phyloP scores from a whole-genome alignment of 1,140 invertebrate species.

The Aphaenogaster ashmeadi region DNA sequence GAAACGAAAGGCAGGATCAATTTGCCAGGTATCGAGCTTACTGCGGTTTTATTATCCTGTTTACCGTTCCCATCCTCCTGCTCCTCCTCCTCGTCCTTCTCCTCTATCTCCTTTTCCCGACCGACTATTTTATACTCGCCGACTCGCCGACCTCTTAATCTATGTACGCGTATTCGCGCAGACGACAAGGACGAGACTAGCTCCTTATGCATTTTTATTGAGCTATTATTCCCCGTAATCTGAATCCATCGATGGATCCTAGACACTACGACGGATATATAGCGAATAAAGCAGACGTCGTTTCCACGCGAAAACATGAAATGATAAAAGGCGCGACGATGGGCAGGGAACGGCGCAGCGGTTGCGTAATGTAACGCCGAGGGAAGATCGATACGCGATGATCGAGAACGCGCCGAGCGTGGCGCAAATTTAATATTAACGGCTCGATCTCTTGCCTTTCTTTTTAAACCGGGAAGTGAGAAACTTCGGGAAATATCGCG shows the following conservation, averaged over 20 bases:
- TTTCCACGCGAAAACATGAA: slow-evolving; percentile 19
- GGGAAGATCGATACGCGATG: slow-evolving; percentile 1
- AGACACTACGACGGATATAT: slow-evolving; percentile 39
- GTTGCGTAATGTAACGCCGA: slow-evolving; percentile 24
- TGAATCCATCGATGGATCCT: slow-evolving; percentile 65
- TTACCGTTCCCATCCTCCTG: slow-evolving; percentile 42
- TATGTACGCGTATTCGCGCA: background rate
- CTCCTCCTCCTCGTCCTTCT: background rate
- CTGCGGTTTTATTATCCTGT: slow-evolving; percentile 75
- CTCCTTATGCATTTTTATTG: slow-evolving; percentile 71
- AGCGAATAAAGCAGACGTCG: slow-evolving; percentile 35
- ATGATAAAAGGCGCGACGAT: slow-evolving; percentile 28
- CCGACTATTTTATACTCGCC: slow-evolving; percentile 35
- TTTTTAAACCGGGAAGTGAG: slow-evolving; percentile 8
- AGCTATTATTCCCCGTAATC: slow-evolving; percentile 65
- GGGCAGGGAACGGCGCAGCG: background rate
- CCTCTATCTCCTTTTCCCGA: background rate
- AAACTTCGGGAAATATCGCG: slow-evolving; percentile 12
- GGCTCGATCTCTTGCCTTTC: background rate
- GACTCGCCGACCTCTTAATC: slow-evolving; percentile 68
- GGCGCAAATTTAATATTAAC: slow-evolving; percentile 50
- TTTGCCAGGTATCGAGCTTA: slow-evolving; percentile 75
- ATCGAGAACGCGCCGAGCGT: background rate
- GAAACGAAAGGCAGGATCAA: slow-evolving; percentile 70
- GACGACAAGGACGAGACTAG: slow-evolving; percentile 17